Percentiles rank a stretch among this genome's conserved stretches.
Evolutionary conservation across 2,113 vertebrate genomes (phyloP).

Genomic region (Ploceus nigricollis): DNA sequence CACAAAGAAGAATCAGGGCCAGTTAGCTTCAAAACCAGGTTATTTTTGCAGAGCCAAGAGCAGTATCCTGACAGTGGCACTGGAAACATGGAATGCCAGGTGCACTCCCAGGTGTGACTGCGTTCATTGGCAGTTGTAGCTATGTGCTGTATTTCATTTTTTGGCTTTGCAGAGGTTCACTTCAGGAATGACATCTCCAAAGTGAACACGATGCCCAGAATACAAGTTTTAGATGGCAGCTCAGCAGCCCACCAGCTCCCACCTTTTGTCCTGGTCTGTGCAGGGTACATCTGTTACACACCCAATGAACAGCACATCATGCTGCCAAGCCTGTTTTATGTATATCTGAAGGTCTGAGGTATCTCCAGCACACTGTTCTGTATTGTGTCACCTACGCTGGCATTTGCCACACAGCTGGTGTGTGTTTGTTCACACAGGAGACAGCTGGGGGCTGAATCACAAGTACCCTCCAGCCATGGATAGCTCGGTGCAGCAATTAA

Average conservation of each 20-base stretch:
- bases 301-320: fast-evolving
- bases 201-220: fast-evolving
- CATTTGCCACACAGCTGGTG: neutral
- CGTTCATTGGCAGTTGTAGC: neutral
- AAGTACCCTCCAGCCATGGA: neutral
- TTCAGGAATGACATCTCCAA: neutral
- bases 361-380: neutral
- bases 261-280: neutral
- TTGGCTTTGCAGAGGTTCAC: neutral
- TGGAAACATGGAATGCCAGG: neutral
- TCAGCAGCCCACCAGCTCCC: neutral
- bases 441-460: neutral
- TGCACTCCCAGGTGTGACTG: fast-evolving
- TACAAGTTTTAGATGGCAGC: neutral
- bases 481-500: neutral
- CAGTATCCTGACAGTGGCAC: neutral
- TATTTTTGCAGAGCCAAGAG: neutral
- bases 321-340: neutral
- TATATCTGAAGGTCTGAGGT: neutral
- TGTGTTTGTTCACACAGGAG: neutral
- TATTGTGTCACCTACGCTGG: neutral
- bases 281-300: neutral
- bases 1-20: neutral
- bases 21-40: neutral
- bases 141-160: neutral